Base-by-base conservation (phyloP, 1,140 invertebrate genomes). In the Drosophila willistoni region DNA sequence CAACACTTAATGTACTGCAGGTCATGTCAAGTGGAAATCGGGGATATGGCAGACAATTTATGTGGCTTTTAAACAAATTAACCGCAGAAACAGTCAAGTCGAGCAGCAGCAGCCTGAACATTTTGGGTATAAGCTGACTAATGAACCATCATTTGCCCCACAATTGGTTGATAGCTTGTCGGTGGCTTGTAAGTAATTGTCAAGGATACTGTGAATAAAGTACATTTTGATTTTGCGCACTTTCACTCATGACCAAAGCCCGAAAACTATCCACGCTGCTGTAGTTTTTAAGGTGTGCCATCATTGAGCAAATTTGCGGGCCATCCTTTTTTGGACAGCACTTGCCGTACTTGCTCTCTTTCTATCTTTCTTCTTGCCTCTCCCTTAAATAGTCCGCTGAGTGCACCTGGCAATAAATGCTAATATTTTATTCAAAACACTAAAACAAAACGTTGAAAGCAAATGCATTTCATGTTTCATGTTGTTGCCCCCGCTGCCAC, bases 341-440 rank as follows among this genome's bases (percentile, higher is more conserved):
- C 60, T 65, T 61, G 33, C 33, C 51, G 33, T 64, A 29, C 29
- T 29, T 29, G 5, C 29, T 70, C 73, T 73, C 29, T 44, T n/a
- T 14, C 9, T 12, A 4, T 29, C 29, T 39, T 4, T 13, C 36
- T 39, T 12, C 36, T 13, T 47, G n/a, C 41, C 44, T 51, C 42
- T 42, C 66, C 39, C 68, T 62, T 75, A 78, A 85, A 85, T 74
- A 73, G 64, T 64, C 56, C 78, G 44, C 69, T 79, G 79, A 86
- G 83, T 86, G 79, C 75, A 76, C 64, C 68, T 68, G 64, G 71
- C 82, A 86, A 86, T 86, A 86, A 81, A 86, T 71, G 82, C 75
- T 86, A 61, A 86, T 86, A 86, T 86, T 86, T 86, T 81, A 86
- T 86, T 86, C 79, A 86, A 86, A 78, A 72, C 71, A 68, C 71